These are phyloP conservation scores for Brachyptera risi DNA, from an alignment of 2,888 invertebrate species.

Conservation along the genomic window DNA sequence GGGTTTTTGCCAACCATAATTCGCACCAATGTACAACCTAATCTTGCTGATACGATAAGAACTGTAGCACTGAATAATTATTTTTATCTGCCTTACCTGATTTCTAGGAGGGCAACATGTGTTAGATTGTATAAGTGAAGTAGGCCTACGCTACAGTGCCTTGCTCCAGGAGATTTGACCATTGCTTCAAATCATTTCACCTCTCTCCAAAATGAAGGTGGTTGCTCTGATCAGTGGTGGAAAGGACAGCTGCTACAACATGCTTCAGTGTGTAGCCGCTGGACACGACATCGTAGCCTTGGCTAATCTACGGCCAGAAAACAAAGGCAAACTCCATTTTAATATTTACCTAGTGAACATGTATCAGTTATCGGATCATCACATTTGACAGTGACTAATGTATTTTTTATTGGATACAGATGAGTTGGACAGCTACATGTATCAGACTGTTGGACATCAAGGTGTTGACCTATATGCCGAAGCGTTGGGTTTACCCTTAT, in stretches of 20 bases:
- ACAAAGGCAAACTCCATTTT: constrained; percentile 58
- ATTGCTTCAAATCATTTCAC: no score
- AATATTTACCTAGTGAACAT: no score
- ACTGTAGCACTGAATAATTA: no score
- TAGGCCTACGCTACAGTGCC: no score
- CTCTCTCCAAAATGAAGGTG: constrained; percentile 66
- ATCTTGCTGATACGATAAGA: no score
- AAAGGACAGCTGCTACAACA: constrained; percentile 98
- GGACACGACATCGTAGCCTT: constrained; percentile 94
- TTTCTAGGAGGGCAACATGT: no score
- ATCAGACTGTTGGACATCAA: constrained; percentile 97
- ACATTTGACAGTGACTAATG: neutral
- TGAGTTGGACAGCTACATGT: constrained; percentile 98
- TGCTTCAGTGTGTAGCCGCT: constrained; percentile 95
- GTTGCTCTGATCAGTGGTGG: constrained; percentile 94
- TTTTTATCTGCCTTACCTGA: no score
- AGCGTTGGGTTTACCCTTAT: constrained; percentile 91
- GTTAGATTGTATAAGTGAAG: no score
- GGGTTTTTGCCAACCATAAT: no score
- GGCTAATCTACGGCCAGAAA: constrained; percentile 88
- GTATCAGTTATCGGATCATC: no score
- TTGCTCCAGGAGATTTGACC: no score
- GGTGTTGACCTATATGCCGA: constrained; percentile 87
- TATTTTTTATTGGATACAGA: constrained; percentile 49
- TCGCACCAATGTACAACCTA: no score